Evolutionary conservation across 2,797 vertebrate genomes (phyloP).

Genomic region (Rhinella marina): DNA sequence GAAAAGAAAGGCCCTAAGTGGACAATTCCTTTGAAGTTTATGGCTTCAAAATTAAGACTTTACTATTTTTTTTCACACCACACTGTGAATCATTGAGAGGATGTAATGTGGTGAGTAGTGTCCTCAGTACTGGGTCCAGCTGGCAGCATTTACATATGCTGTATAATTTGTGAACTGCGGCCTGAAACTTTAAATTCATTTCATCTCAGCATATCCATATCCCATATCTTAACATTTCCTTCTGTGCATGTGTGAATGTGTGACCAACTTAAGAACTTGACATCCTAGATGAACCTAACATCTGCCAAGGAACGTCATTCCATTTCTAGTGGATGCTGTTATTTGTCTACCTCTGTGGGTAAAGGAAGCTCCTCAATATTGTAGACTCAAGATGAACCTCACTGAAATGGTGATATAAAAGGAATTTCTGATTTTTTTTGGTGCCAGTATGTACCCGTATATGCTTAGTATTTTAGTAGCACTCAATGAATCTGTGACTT

Average conservation of each 20-base stretch:
- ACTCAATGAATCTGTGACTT: too few relatives aligned
- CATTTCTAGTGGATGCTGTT: background rate
- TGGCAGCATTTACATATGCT: slow-evolving; percentile 34
- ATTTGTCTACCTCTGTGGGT: background rate
- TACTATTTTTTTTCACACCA: background rate
- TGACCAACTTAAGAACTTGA: slow-evolving; percentile 42
- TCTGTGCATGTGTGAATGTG: slow-evolving; percentile 44
- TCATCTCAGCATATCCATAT: slow-evolving; percentile 29
- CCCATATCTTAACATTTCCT: slow-evolving; percentile 57
- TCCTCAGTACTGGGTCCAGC: slow-evolving; percentile 51
- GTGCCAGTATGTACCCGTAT: too few relatives aligned
- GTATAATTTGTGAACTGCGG: slow-evolving; percentile 58
- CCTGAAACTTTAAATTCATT: slow-evolving; percentile 54
- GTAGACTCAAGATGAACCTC: background rate
- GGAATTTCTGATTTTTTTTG: background rate
- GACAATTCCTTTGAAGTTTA: too few relatives aligned
- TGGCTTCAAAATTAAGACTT: too few relatives aligned
- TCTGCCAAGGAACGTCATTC: slow-evolving; percentile 16
- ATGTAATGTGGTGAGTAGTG: slow-evolving; percentile 41
- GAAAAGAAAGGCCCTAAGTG: too few relatives aligned
- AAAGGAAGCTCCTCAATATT: background rate
- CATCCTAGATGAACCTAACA: slow-evolving; percentile 43
- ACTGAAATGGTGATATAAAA: background rate
- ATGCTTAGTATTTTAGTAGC: background rate
- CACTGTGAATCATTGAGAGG: slow-evolving; percentile 6